Conservation (phyloP, 2,888 invertebrate species). For the Artemia sinica region DNA sequence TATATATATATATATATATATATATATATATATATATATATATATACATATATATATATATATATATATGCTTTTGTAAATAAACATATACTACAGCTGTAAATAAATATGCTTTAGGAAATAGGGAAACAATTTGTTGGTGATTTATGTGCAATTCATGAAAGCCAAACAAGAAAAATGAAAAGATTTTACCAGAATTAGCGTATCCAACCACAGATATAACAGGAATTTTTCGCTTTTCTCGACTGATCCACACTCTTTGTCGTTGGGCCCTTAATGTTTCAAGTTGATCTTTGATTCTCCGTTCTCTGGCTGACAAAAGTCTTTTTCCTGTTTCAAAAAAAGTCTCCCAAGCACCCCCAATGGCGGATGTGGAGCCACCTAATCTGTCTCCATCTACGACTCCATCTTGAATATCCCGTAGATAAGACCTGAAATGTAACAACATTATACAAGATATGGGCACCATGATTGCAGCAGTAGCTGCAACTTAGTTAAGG, state of each 20-base stretch:
- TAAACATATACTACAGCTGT: no score
- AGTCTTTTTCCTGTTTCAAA: conserved; percentile 35
- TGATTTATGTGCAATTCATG: no score
- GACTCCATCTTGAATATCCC: conserved; percentile 24
- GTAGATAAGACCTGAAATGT: conserved; percentile 25
- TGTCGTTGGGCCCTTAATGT: conserved; percentile 42
- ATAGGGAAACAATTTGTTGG: no score
- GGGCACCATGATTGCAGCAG: background rate
- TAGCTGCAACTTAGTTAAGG: no score
- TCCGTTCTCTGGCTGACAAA: conserved; percentile 43
- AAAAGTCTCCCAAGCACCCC: conserved; percentile 31
- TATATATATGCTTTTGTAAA: no score
- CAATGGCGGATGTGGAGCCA: conserved; percentile 27
- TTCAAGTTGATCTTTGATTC: conserved; percentile 41
- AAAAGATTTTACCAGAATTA: conserved; percentile 39
- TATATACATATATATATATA: no score
- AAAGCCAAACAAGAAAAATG: no score
- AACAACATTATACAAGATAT: conserved; percentile 25
- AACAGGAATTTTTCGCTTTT: conserved; percentile 42
- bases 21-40: no score
- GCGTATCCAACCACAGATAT: conserved; percentile 71
- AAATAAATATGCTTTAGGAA: no score
- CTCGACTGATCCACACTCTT: conserved; percentile 40
- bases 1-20: no score
- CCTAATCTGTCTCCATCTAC: conserved; percentile 24